Base-by-base conservation (phyloP, 2,113 vertebrate species). In the Bubo blakistoni region DNA sequence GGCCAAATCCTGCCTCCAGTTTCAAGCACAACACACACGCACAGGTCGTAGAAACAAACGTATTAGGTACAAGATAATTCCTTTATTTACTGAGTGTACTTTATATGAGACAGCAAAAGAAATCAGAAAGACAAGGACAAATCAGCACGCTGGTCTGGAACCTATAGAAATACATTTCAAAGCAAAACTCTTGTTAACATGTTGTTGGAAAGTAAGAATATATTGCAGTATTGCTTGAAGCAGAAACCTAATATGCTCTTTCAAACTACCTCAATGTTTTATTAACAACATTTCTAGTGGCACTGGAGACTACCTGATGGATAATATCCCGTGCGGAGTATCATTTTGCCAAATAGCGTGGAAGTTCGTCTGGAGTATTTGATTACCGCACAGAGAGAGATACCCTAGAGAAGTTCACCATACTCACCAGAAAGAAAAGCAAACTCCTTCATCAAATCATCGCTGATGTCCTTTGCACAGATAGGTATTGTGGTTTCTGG, bases 361-460 rank as follows among this genome's bases (percentile, higher is more conserved):
- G 59, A 79, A 34, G 83, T 85, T 94, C 24, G 30, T 81, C 79
- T 69, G 49, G 65, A 91, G 61, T 46, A 94, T 96, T 97, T 82
- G 76, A 96, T 94, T 96, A 96, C 90, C 4, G 18, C 26, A 38
- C 20, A 47, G 14, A 32, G 26, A 87, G 57, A 16, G n/a, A 24
- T 55, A 54, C 32, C 27, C 77, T 36, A 77, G 49, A 47, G 61
- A 82, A 59, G 65, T 46, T 54, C 71, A 57, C 3, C 1, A 0
- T 69, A 94, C 98, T 99, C 97, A 99, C 99, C 99, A 96, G 99
- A 99, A 57, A 99, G 97, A 96, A 99, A 99, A 10, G 99, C 99
- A 76, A 99, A 99, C 91, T 98, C 98, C 86, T 99, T 99, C 98
- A 99, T 98, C 97, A 99, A 97, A 94, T 98, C 99, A 47, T 98